These are phyloP conservation scores for Thalpophila matura DNA, from an alignment of 2,888 invertebrate species.

Conservation along the genomic window DNA sequence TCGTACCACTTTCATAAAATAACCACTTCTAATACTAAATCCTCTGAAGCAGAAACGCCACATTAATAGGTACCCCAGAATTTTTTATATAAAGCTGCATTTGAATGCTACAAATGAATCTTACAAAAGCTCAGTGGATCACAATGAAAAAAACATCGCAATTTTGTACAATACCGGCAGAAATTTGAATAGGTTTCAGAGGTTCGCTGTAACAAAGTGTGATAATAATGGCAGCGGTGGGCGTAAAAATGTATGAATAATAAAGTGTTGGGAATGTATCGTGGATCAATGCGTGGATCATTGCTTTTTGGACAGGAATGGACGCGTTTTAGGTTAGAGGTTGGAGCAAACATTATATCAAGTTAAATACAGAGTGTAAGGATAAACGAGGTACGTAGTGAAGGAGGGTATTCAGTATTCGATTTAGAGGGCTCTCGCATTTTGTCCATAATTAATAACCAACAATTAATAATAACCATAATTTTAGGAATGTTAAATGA, in stretches of 20 bases:
- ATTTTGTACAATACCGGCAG: slow-evolving; percentile 31
- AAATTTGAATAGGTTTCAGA: slow-evolving; percentile 46
- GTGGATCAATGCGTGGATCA: slow-evolving; percentile 29
- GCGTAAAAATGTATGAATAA: slow-evolving; percentile 57
- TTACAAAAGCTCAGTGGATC: slow-evolving; percentile 15
- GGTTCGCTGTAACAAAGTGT: slow-evolving; percentile 36
- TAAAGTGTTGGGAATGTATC: slow-evolving; percentile 15
- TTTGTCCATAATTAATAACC: too few relatives aligned
- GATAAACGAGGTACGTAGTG: too few relatives aligned
- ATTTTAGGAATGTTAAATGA: too few relatives aligned
- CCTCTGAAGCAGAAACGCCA: slow-evolving; percentile 1
- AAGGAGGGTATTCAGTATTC: too few relatives aligned
- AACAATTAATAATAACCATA: too few relatives aligned
- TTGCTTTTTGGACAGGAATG: slow-evolving; percentile 14
- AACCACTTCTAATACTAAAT: background rate
- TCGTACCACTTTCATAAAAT: too few relatives aligned
- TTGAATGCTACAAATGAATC: slow-evolving; percentile 22
- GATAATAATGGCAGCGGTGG: slow-evolving; percentile 27
- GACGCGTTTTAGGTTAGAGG: slow-evolving; percentile 24
- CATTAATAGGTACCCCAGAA: background rate
- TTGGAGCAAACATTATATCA: slow-evolving; percentile 1
- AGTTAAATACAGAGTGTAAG: too few relatives aligned
- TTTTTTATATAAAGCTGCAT: slow-evolving; percentile 19
- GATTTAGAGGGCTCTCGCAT: too few relatives aligned
- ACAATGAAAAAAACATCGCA: slow-evolving; percentile 30